A percentile compares a stretch with the other conserved stretches of the same genome.
phyloP scores from a whole-genome alignment of 2,797 vertebrate species.

The Macropus fuliginosus region DNA sequence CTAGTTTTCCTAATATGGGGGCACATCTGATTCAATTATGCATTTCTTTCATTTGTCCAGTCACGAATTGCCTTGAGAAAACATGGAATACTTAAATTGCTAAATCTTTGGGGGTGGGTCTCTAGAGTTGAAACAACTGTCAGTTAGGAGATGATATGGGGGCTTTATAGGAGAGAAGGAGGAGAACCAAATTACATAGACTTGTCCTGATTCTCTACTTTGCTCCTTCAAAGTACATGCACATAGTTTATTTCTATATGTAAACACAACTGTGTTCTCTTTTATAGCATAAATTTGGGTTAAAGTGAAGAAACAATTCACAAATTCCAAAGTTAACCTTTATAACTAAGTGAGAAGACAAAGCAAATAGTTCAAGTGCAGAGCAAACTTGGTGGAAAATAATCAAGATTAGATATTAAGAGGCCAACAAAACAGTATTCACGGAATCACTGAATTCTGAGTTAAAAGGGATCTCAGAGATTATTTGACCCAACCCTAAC shows the following conservation, averaged over 20 bases:
- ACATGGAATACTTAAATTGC: neutral
- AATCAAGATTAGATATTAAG: neutral
- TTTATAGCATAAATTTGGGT: neutral
- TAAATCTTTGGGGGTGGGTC: neutral
- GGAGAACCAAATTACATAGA: neutral
- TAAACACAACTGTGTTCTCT: neutral
- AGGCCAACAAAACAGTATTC: neutral
- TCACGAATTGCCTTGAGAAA: neutral
- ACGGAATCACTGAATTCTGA: neutral
- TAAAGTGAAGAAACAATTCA: neutral
- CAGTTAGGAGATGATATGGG: neutral
- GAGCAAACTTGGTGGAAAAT: fast-evolving
- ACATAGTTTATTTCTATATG: neutral
- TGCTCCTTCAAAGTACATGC: fast-evolving
- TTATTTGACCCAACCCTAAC: neutral
- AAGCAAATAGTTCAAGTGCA: fast-evolving
- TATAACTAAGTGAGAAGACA: fast-evolving
- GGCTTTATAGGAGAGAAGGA: neutral
- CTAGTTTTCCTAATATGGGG: neutral
- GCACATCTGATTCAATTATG: neutral
- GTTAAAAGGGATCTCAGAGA: neutral
- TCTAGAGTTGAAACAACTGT: neutral
- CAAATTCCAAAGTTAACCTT: neutral
- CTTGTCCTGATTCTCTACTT: neutral
- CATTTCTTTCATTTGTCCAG: neutral